Percentiles rank a stretch among this genome's conserved stretches.
Evolutionary conservation across 2,797 vertebrate genomes (phyloP).

Genomic region (Schizopygopsis malacanthus): DNA sequence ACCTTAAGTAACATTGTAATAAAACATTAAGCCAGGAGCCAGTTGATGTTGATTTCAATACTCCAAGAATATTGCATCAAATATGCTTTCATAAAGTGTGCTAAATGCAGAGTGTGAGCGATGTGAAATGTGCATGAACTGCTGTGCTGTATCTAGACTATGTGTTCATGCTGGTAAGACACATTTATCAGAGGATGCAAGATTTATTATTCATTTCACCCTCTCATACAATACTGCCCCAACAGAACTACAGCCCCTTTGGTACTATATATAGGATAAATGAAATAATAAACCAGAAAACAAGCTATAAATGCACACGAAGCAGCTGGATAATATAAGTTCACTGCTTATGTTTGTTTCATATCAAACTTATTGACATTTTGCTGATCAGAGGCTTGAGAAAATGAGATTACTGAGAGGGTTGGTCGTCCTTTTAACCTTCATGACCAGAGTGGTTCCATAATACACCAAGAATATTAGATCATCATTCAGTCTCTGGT

Average conservation of each 20-base stretch:
- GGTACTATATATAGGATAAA: neutral
- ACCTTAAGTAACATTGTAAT: neutral
- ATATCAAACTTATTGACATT: neutral
- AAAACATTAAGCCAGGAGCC: neutral
- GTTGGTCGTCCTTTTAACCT: constrained; percentile 35
- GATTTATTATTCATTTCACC: constrained; percentile 4
- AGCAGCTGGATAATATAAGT: neutral
- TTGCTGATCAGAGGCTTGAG: neutral
- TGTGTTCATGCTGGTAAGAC: constrained; percentile 1
- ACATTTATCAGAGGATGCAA: neutral
- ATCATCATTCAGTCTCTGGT: neutral
- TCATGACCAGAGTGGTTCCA: neutral
- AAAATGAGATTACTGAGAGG: neutral
- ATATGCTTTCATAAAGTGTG: neutral
- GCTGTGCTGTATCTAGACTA: constrained; percentile 12
- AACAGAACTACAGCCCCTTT: neutral
- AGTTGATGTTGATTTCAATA: neutral
- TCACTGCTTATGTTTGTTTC: neutral
- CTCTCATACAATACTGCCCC: neutral
- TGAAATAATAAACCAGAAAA: neutral
- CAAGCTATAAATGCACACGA: neutral
- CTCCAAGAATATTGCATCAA: neutral
- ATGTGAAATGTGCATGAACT: constrained; percentile 13
- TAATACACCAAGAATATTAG: neutral
- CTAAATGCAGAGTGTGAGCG: neutral